Evolutionary conservation across 2,797 vertebrate genomes (phyloP).

Genomic region (Gambusia yucatana): DNA sequence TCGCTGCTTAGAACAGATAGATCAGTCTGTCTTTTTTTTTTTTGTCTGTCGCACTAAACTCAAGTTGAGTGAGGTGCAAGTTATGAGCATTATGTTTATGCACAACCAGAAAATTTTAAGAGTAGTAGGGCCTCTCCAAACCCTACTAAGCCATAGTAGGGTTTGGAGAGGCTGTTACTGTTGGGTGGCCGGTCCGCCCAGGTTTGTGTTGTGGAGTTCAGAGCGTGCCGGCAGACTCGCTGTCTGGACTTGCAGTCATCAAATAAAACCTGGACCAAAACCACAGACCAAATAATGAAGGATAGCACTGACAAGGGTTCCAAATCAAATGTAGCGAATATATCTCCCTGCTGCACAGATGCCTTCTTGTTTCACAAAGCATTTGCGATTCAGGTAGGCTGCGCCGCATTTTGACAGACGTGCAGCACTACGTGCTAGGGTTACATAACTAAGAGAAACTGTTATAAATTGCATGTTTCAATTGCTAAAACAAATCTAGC

Average conservation of each 20-base stretch:
- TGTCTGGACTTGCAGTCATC: slow-evolving; percentile 67
- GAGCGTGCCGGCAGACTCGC: slow-evolving; percentile 54
- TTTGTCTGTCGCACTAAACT: not conserved
- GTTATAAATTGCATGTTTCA: slow-evolving; percentile 73
- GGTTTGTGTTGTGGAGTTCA: slow-evolving; percentile 69
- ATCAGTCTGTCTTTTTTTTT: not conserved
- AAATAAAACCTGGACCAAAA: slow-evolving; percentile 68
- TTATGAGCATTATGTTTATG: not conserved
- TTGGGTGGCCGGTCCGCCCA: slow-evolving; percentile 63
- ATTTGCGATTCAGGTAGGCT: slow-evolving; percentile 32
- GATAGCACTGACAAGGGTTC: slow-evolving; percentile 63
- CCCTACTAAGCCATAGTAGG: not conserved
- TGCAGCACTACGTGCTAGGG: slow-evolving; percentile 59
- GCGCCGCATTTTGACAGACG: slow-evolving; percentile 46
- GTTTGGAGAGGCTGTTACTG: slow-evolving; percentile 28
- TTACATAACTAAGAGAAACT: slow-evolving; percentile 69
- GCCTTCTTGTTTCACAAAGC: slow-evolving; percentile 48
- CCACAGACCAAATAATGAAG: slow-evolving; percentile 61
- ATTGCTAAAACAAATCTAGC: slow-evolving; percentile 67
- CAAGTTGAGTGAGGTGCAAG: not conserved
- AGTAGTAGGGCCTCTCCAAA: no score
- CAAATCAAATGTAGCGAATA: slow-evolving; percentile 54
- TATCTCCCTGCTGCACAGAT: slow-evolving; percentile 44
- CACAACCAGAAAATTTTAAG: not conserved
- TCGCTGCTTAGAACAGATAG: not conserved